phyloP scores from a whole-genome alignment of 2,797 vertebrate species.

The Myiothlypis chrysogaster region DNA sequence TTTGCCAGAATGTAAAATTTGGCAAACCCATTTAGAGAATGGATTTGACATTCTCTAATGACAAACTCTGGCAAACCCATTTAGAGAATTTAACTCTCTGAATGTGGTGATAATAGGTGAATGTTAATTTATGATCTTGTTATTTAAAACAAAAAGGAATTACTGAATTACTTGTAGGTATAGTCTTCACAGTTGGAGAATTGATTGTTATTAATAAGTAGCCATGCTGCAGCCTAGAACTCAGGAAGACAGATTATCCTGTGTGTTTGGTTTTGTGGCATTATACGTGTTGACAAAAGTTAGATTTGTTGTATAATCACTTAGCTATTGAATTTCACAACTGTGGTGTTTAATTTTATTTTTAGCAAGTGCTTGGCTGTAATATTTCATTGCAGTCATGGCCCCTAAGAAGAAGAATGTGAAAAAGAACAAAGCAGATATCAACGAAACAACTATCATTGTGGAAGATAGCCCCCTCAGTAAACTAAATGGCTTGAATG shows the following conservation, averaged over 20 bases:
- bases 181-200: neutral
- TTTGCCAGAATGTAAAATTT: neutral
- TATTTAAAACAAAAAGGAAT: neutral
- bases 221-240: neutral
- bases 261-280: neutral
- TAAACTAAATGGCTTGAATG: conserved; percentile 92
- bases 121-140: neutral
- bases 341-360: conserved; percentile 19
- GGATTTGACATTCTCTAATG: neutral
- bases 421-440: conserved; percentile 92
- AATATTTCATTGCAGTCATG: conserved; percentile 87
- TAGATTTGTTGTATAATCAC: neutral
- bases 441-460: conserved; percentile 92
- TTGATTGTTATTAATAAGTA: neutral
- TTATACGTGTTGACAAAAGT: neutral
- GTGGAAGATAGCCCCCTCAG: conserved; percentile 91
- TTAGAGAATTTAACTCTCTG: neutral
- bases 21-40: neutral
- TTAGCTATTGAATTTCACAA: conserved; percentile 16
- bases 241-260: neutral
- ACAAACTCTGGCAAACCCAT: neutral
- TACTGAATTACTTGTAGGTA: neutral
- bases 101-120: neutral
- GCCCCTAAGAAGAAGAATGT: conserved; percentile 97
- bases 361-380: conserved; percentile 83